phyloP scores from a whole-genome alignment of 2,113 vertebrate genomes.

The Clarias magur region DNA sequence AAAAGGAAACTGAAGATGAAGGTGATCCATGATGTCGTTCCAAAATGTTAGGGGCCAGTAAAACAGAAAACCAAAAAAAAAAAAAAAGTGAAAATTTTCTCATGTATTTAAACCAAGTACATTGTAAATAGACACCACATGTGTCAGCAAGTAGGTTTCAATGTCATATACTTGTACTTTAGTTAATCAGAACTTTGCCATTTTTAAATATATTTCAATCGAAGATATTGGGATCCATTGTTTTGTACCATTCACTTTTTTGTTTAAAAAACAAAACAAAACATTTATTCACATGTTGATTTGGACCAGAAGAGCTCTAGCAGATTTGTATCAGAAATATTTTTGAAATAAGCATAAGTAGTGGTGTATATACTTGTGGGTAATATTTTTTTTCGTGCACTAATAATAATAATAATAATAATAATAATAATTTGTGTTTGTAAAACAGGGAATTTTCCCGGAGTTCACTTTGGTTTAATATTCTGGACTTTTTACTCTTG shows the following conservation, averaged over 20 bases:
- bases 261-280: neutral
- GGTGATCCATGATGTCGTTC: conserved; percentile 58
- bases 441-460: neutral
- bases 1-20: conserved; percentile 46
- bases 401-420: neutral
- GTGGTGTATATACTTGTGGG: conserved; percentile 14
- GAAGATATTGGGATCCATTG: conserved; percentile 11
- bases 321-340: conserved; percentile 29
- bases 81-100: conserved; percentile 27
- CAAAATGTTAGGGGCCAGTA: conserved; percentile 62
- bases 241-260: conserved; percentile 11
- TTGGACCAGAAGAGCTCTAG: conserved; percentile 51
- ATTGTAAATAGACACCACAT: conserved; percentile 22
- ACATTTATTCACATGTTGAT: conserved; percentile 32
- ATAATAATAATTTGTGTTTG: neutral
- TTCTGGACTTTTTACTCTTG: neutral
- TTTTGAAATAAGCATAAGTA: conserved; percentile 25
- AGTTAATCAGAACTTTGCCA: neutral
- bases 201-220: conserved; percentile 3
- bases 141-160: conserved; percentile 24
- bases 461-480: neutral
- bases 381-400: neutral
- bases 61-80: neutral
- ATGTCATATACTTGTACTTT: neutral
- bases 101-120: conserved; percentile 41